Percentiles rank a stretch among this genome's conserved stretches.
Evolutionary conservation across 2,888 invertebrate species (phyloP).

Genomic region (Heliconius cydno): DNA sequence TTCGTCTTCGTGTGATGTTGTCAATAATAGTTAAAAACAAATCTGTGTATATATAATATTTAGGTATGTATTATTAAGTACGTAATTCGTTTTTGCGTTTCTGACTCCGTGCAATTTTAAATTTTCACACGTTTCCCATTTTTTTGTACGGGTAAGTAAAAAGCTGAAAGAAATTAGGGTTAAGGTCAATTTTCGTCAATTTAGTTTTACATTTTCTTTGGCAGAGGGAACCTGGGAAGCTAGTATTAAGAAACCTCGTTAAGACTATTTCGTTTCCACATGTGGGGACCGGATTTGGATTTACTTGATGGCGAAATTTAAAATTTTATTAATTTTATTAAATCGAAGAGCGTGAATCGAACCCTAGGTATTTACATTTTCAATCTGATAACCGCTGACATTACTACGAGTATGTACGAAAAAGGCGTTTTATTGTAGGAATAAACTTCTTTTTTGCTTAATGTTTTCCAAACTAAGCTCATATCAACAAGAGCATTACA

Average conservation of each 20-base stretch:
- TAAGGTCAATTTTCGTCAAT: background rate
- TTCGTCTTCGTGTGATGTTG: background rate
- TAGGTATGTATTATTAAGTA: too few relatives aligned
- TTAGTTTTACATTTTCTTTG: too few relatives aligned
- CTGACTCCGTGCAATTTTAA: background rate
- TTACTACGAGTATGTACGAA: background rate
- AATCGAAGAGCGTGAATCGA: background rate
- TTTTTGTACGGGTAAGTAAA: background rate
- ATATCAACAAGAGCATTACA: constrained; percentile 49
- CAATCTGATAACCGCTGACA: background rate
- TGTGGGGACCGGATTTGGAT: too few relatives aligned
- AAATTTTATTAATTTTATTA: too few relatives aligned
- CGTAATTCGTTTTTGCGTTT: background rate
- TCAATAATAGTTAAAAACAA: background rate
- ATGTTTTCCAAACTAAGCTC: constrained; percentile 33
- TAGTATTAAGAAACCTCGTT: too few relatives aligned
- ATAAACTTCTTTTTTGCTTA: constrained; percentile 1
- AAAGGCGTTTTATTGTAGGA: background rate
- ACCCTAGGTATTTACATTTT: background rate
- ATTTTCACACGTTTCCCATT: background rate
- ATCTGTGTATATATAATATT: background rate
- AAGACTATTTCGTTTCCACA: too few relatives aligned
- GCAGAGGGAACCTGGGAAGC: too few relatives aligned
- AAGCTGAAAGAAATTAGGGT: background rate
- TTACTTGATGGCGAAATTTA: too few relatives aligned